phyloP scores from a whole-genome alignment of 2,888 invertebrate genomes.

The Agriopis aurantiaria region DNA sequence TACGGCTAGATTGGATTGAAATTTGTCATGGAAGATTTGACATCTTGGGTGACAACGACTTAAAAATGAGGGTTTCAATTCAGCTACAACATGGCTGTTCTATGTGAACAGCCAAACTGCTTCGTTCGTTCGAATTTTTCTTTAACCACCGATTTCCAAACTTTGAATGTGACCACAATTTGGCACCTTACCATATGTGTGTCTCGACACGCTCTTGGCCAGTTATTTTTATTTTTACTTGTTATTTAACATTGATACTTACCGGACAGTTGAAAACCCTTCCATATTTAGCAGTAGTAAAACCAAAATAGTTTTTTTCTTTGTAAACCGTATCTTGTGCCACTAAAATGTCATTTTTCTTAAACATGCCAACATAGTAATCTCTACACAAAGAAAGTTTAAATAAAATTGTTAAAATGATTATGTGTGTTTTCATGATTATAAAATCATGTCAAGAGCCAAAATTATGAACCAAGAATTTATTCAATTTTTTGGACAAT shows the following conservation, averaged over 20 bases:
- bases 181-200: too few relatives aligned
- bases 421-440: conserved; percentile 28
- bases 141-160: too few relatives aligned
- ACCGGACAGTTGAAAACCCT: conserved; percentile 70
- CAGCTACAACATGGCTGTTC: too few relatives aligned
- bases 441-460: conserved; percentile 1
- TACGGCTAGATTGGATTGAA: too few relatives aligned
- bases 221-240: too few relatives aligned
- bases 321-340: conserved; percentile 70
- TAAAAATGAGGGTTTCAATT: too few relatives aligned
- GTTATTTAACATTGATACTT: conserved; percentile 42
- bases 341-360: conserved; percentile 67
- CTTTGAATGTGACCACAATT: too few relatives aligned
- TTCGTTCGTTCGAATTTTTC: too few relatives aligned
- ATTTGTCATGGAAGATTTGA: too few relatives aligned
- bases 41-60: too few relatives aligned
- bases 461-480: conserved; percentile 4
- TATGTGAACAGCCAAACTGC: too few relatives aligned
- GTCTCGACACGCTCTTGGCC: too few relatives aligned
- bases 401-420: conserved; percentile 41
- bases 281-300: conserved; percentile 65
- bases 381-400: conserved; percentile 57
- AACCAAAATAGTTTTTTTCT: conserved; percentile 53
- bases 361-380: conserved; percentile 73
- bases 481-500: neutral